Percentiles rank a stretch among this genome's conserved stretches.
phyloP scores from a whole-genome alignment of 2,888 invertebrate genomes.

The Nesidiocoris tenuis region DNA sequence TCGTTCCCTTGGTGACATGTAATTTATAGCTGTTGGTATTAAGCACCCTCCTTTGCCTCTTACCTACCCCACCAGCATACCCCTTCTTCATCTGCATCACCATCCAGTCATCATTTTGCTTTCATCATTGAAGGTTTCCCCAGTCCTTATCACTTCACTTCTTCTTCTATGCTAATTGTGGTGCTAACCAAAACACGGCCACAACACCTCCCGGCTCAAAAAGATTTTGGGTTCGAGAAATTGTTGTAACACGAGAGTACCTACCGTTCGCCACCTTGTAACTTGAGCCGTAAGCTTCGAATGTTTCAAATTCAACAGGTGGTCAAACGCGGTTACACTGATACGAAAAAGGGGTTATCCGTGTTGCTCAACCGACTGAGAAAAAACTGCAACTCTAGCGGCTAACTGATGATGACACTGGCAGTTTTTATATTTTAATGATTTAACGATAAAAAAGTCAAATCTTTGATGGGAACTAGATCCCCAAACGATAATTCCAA shows the following conservation, averaged over 20 bases:
- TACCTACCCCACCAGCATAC: not conserved
- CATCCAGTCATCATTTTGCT: slow-evolving; percentile 17
- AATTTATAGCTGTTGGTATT: slow-evolving; percentile 49
- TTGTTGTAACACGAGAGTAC: not conserved
- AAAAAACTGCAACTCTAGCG: too few relatives aligned
- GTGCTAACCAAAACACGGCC: slow-evolving; percentile 41
- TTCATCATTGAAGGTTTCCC: slow-evolving; percentile 19
- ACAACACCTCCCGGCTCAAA: slow-evolving; percentile 14
- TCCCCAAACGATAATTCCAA: too few relatives aligned
- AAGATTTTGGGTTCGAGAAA: not conserved
- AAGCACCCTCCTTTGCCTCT: slow-evolving; percentile 12
- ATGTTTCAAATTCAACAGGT: not conserved
- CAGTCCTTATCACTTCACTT: slow-evolving; percentile 16
- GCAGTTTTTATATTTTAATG: too few relatives aligned
- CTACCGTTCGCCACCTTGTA: not conserved
- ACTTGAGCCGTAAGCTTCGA: not conserved
- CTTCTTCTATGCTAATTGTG: slow-evolving; percentile 40
- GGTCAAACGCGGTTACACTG: not conserved
- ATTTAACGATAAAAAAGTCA: too few relatives aligned
- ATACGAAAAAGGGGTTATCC: not conserved
- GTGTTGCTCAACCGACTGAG: too few relatives aligned
- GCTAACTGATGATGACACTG: too few relatives aligned
- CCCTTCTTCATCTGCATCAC: slow-evolving; percentile 5
- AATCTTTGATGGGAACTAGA: too few relatives aligned
- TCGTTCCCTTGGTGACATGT: slow-evolving; percentile 44